Evolutionary conservation across 1,140 invertebrate genomes (phyloP), one percentile per base, ranked within the genome.

Genomic region (Cecropterus lyciades): DNA sequence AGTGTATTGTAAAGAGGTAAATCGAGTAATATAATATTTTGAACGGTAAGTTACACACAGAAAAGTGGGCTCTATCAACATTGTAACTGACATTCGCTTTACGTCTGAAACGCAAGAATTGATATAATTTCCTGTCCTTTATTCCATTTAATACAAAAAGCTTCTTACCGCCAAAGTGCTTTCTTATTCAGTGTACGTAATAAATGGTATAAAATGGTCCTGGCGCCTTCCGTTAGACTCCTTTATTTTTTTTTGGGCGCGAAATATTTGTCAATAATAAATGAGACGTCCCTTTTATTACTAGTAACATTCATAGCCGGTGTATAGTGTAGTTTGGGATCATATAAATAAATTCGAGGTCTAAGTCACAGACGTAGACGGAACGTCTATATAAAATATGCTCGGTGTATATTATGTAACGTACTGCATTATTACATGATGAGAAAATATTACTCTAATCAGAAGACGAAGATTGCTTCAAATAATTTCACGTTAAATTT

Each of bases 201-300:
- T 80, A 87, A 81, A 84, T 75, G 77, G 72, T 79, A 84, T 87
- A 82, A 85, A 85, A 82, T 80, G 67, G 64, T 83, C 65, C 75
- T 84, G 88, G 87, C 85, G 87, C 88, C 88, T 91, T 89, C 88
- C 85, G 85, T 89, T 87, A 81, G 62, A 59, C 63, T 66, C 66
- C 69, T 79, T 82, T 69, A 68, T 59, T 79, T 51, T 70, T 81
- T 82, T 83, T 86, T 85, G 68, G 70, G 69, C 73, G 85, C 83
- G 84, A 89, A 89, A 91, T 89, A 89, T 91, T 89, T 91, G 86
- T 91, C 82, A 91, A 88, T 87, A 91, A 91, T 89, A 91, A 91
- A 89, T 89, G 85, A 91, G 85, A 88, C 84, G 84, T 91, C 79
- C 83, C 79, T 89, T 89, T 89, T 89, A 91, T 89, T 84, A 79